phyloP scores from a whole-genome alignment of 2,888 invertebrate genomes.

The Drosophila conformis region DNA sequence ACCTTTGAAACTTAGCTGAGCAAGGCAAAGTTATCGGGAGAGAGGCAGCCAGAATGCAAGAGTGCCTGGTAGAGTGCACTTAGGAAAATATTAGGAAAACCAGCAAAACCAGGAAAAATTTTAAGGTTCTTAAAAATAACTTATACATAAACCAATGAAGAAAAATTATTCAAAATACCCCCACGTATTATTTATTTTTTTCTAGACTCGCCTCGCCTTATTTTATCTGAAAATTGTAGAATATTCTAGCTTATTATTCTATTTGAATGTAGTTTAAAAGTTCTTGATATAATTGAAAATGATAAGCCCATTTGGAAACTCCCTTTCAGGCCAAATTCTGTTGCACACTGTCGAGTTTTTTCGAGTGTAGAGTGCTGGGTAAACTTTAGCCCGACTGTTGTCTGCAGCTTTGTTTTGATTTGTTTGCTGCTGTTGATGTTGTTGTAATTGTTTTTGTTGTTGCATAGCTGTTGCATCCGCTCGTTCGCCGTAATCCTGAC shows the following conservation, averaged over 20 bases:
- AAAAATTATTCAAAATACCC: neutral
- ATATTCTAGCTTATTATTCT: neutral
- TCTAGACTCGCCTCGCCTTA: rapidly evolving
- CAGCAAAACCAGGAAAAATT: neutral
- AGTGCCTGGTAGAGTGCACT: neutral
- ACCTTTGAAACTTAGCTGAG: slow-evolving; percentile 56
- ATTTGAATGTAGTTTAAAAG: neutral
- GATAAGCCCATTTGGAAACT: neutral
- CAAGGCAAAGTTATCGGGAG: slow-evolving; percentile 33
- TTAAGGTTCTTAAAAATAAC: neutral
- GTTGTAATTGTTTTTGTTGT: slow-evolving; percentile 27
- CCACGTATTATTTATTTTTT: neutral
- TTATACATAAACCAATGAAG: neutral
- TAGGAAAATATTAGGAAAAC: neutral
- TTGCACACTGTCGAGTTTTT: neutral
- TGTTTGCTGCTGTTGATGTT: slow-evolving; percentile 25
- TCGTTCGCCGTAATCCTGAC: slow-evolving; percentile 60
- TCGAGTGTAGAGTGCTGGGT: slow-evolving; percentile 7
- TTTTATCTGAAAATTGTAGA: neutral
- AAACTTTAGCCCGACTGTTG: slow-evolving; percentile 41
- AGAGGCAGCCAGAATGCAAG: neutral
- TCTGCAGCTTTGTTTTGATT: slow-evolving; percentile 63
- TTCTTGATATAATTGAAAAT: neutral
- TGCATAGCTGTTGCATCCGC: slow-evolving; percentile 48
- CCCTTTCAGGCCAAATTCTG: neutral